Percentiles rank a stretch among this genome's conserved stretches.
phyloP scores from a whole-genome alignment of 1,140 invertebrate genomes.

The Sitodiplosis mosellana region DNA sequence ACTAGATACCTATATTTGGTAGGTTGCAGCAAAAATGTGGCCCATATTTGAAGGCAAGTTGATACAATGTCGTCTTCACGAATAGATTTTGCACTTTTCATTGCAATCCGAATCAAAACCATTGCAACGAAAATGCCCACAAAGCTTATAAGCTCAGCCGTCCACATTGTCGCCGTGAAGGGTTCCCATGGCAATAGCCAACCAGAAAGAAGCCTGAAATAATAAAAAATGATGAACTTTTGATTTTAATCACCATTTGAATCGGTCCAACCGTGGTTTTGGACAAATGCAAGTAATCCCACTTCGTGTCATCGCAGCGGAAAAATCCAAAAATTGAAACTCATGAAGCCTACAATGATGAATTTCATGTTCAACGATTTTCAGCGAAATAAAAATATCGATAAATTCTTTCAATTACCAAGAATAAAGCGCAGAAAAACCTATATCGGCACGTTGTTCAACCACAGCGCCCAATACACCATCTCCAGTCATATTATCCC shows the following conservation, averaged over 20 bases:
- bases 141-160: background rate
- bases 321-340: constrained; percentile 32
- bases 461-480: constrained; percentile 35
- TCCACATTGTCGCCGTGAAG: background rate
- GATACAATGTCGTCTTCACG: no score
- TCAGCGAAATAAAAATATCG: background rate
- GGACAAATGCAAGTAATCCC: constrained; percentile 37
- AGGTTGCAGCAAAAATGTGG: no score
- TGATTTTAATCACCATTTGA: background rate
- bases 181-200: background rate
- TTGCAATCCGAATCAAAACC: no score
- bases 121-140: no score
- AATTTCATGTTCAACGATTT: background rate
- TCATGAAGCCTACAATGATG: constrained; percentile 15
- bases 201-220: background rate
- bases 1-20: no score
- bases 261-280: constrained; percentile 29
- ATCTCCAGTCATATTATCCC: constrained; percentile 33
- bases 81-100: no score
- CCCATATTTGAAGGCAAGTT: no score
- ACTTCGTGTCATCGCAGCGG: constrained; percentile 30
- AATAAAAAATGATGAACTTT: background rate
- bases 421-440: constrained; percentile 33
- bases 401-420: constrained; percentile 26
- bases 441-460: constrained; percentile 34